phyloP scores from a whole-genome alignment of 1,140 invertebrate species.

The Agrilus planipennis region DNA sequence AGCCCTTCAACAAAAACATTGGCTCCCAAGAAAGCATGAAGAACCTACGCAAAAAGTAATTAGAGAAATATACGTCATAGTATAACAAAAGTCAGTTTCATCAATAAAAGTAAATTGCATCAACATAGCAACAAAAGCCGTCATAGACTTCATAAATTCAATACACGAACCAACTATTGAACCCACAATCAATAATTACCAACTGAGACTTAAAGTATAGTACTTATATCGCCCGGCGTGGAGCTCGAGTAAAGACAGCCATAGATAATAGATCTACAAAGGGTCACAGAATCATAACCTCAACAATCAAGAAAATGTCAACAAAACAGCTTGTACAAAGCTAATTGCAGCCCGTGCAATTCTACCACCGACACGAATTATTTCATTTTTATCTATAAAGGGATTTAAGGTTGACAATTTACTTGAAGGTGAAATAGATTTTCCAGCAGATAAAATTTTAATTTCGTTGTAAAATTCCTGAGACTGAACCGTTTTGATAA shows the following conservation, averaged over 20 bases:
- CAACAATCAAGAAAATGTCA: not conserved
- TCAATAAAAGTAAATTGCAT: conserved; percentile 19
- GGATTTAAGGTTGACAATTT: not conserved
- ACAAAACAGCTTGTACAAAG: too few relatives aligned
- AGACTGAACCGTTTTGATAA: not conserved
- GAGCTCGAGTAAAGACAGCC: not conserved
- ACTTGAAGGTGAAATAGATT: not conserved
- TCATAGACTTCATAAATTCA: conserved; percentile 30
- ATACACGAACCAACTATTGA: conserved; percentile 25
- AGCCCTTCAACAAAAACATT: too few relatives aligned
- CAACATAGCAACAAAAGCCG: conserved; percentile 30
- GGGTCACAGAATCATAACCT: not conserved
- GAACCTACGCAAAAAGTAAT: too few relatives aligned
- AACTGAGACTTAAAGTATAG: not conserved
- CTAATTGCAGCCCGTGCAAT: not conserved
- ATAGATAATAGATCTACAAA: not conserved
- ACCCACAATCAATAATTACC: conserved; percentile 1
- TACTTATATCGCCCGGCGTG: not conserved
- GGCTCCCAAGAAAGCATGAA: too few relatives aligned
- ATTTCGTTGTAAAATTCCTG: not conserved
- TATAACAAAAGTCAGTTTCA: conserved; percentile 30
- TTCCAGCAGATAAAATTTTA: not conserved
- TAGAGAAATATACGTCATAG: conserved; percentile 32
- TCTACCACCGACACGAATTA: not conserved
- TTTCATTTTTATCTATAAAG: not conserved